These are phyloP conservation scores for Vombatus ursinus DNA, from an alignment of 2,113 vertebrate genomes.

Conservation along the genomic window DNA sequence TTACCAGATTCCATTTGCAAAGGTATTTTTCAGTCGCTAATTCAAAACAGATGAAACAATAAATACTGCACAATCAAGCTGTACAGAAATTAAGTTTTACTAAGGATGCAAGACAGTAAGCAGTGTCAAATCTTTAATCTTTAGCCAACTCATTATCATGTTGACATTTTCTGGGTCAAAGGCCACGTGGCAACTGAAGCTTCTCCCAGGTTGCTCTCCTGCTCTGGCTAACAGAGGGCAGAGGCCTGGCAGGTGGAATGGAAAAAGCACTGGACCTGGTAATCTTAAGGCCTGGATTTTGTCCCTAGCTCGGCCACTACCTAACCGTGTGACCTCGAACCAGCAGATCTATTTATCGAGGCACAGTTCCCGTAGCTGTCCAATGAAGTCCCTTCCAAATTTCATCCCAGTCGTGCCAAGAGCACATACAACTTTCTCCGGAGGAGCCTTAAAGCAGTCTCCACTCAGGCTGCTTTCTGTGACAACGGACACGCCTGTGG, in stretches of 20 bases:
- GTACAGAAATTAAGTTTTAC: slow-evolving; percentile 40
- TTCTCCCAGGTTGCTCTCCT: background rate
- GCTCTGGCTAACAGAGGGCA: background rate
- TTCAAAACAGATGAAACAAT: slow-evolving; percentile 51
- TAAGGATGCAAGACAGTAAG: slow-evolving; percentile 39
- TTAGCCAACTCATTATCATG: slow-evolving; percentile 2
- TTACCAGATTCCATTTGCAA: slow-evolving; percentile 34
- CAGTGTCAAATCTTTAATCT: slow-evolving; percentile 39
- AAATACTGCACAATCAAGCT: slow-evolving; percentile 42
- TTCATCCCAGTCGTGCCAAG: background rate
- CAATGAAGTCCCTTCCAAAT: background rate
- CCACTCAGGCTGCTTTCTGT: background rate
- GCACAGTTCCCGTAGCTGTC: background rate
- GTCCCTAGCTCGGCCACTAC: background rate
- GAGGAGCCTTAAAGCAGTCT: background rate
- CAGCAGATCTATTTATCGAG: background rate
- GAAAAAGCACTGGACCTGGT: background rate
- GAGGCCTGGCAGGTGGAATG: background rate
- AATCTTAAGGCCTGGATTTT: background rate
- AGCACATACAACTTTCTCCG: background rate
- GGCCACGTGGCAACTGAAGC: slow-evolving; percentile 34
- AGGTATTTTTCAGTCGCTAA: slow-evolving; percentile 36
- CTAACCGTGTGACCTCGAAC: background rate
- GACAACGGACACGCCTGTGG: background rate
- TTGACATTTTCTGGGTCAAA: slow-evolving; percentile 37